Conservation (phyloP, 1,140 invertebrate genomes). For the Drosophila tristis region DNA sequence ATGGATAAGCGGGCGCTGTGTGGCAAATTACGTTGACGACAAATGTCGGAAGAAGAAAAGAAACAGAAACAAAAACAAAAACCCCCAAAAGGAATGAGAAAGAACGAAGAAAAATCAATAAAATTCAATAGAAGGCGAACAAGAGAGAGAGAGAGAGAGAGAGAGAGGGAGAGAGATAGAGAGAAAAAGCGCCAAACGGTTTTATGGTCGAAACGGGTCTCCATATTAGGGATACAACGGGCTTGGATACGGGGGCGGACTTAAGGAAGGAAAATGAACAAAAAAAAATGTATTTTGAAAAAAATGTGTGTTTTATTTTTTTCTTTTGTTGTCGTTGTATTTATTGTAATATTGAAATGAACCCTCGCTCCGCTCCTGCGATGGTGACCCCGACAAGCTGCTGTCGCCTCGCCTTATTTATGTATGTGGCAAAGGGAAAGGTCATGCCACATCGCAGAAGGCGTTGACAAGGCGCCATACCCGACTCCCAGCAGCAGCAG, state of each 20-base stretch:
- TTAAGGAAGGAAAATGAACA: neutral
- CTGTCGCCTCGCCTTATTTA: constrained; percentile 42
- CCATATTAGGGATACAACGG: constrained; percentile 51
- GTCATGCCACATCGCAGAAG: neutral
- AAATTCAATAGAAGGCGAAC: constrained; percentile 69
- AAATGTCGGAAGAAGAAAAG: constrained; percentile 43
- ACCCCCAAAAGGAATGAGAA: constrained; percentile 16
- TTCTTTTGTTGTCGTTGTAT: constrained; percentile 48
- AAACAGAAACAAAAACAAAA: constrained; percentile 16
- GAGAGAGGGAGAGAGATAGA: neutral
- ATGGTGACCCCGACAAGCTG: constrained; percentile 5
- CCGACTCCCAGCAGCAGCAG: neutral
- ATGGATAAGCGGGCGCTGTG: constrained; percentile 33
- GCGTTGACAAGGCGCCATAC: constrained; percentile 29
- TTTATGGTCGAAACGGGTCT: constrained; percentile 62
- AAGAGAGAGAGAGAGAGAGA: neutral
- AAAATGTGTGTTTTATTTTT: neutral
- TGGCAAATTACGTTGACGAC: constrained; percentile 72
- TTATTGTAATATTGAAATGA: constrained; percentile 39
- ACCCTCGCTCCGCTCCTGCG: constrained; percentile 12
- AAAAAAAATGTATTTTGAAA: neutral
- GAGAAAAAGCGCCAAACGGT: constrained; percentile 54
- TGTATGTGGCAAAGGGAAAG: constrained; percentile 24
- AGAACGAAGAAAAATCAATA: constrained; percentile 68
- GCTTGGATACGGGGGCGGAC: neutral